Percentiles rank a stretch among this genome's conserved stretches.
These are phyloP conservation scores for Himalopsyche kuldschensis DNA, from an alignment of 2,888 invertebrate species.

Conservation along the genomic window DNA sequence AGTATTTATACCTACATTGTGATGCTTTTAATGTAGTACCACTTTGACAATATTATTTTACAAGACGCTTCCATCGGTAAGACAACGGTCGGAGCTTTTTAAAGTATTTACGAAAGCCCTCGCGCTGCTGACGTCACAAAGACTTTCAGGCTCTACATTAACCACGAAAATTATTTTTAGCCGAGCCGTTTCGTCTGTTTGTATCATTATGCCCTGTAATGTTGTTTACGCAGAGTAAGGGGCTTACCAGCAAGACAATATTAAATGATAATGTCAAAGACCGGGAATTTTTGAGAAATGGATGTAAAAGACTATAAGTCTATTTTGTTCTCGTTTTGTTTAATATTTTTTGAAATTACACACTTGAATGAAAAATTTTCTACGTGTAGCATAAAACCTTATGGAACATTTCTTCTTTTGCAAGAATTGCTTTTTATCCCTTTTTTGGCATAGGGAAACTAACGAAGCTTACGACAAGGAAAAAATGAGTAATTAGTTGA, in stretches of 20 bases:
- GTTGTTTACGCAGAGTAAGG: neutral
- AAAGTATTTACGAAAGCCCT: neutral
- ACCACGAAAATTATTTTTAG: neutral
- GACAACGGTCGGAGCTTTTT: neutral
- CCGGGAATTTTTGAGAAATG: neutral
- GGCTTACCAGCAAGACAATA: neutral
- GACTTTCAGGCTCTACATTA: neutral
- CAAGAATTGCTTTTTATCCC: too few species aligned
- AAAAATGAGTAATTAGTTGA: too few species aligned
- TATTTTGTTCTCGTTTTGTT: too few species aligned
- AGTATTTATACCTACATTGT: too few species aligned
- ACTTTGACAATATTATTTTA: neutral
- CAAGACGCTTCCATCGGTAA: neutral
- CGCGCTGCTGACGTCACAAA: neutral
- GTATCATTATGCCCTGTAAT: neutral
- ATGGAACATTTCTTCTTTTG: too few species aligned
- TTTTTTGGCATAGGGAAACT: too few species aligned
- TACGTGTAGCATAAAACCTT: too few species aligned
- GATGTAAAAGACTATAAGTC: neutral
- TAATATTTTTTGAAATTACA: too few species aligned
- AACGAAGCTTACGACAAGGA: too few species aligned
- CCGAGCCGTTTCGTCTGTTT: neutral
- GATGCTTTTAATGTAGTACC: too few species aligned
- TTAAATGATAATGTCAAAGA: neutral
- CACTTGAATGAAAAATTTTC: too few species aligned